Conservation (phyloP, 2,113 vertebrate genomes). For the Butorides virescens region DNA sequence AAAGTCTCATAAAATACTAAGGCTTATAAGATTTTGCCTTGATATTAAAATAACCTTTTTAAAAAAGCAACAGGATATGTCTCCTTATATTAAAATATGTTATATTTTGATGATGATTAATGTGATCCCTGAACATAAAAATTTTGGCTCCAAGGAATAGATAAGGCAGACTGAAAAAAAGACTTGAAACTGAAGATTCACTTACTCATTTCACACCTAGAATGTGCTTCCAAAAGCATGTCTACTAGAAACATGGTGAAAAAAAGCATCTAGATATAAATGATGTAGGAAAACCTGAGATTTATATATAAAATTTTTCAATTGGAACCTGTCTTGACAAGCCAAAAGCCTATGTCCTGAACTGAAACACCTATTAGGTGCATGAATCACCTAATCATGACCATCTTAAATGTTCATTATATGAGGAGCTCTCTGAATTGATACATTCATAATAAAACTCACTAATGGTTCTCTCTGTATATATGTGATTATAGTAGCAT, state of each 20-base stretch:
- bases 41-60: slow-evolving; percentile 29
- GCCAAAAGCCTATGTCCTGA: background rate
- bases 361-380: background rate
- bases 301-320: background rate
- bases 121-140: background rate
- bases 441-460: background rate
- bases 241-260: background rate
- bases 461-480: background rate
- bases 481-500: background rate
- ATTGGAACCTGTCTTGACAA: background rate
- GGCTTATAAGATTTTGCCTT: background rate
- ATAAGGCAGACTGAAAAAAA: background rate
- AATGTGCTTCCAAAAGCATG: background rate
- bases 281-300: background rate
- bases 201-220: background rate
- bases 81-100: background rate
- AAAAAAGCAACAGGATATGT: background rate
- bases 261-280: background rate
- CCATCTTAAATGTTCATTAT: background rate
- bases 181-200: background rate
- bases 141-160: background rate
- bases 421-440: background rate
- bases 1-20: background rate
- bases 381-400: background rate
- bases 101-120: background rate